phyloP scores from a whole-genome alignment of 2,888 invertebrate genomes.

The Epiblema foenella region DNA sequence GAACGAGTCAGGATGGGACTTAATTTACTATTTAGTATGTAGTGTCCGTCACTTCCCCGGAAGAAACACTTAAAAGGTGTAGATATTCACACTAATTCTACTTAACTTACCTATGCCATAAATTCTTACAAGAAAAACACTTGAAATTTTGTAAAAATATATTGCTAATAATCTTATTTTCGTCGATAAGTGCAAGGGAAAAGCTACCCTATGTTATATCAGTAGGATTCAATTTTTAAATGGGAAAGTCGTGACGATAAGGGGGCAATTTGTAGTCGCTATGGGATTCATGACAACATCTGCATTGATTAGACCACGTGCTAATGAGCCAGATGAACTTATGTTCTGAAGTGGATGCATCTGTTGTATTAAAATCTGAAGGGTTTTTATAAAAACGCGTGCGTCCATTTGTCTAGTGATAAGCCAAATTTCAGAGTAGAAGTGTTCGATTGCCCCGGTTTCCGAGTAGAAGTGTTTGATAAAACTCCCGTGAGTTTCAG shows the following conservation, averaged over 20 bases:
- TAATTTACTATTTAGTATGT: background rate
- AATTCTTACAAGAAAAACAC: constrained; percentile 8
- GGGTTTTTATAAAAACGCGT: background rate
- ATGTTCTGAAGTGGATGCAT: background rate
- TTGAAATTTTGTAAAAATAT: background rate
- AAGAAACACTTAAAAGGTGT: constrained; percentile 68
- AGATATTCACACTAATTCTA: constrained; percentile 58
- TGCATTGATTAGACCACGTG: constrained; percentile 30
- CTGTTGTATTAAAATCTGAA: background rate
- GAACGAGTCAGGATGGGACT: constrained; percentile 26
- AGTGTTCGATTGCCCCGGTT: too few species aligned
- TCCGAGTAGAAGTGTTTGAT: too few species aligned
- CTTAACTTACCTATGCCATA: constrained; percentile 24
- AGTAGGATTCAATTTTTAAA: background rate
- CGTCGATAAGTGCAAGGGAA: background rate
- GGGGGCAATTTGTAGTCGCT: background rate
- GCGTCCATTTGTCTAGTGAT: background rate
- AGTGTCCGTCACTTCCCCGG: constrained; percentile 48
- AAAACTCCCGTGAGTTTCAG: too few species aligned
- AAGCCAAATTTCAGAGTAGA: too few species aligned
- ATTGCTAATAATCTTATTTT: background rate
- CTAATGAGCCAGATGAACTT: constrained; percentile 17
- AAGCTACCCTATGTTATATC: background rate
- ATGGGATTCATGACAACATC: background rate
- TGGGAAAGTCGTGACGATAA: background rate